These are phyloP conservation scores for Contarinia nasturtii DNA, from an alignment of 1,140 invertebrate genomes.

Conservation along the genomic window DNA sequence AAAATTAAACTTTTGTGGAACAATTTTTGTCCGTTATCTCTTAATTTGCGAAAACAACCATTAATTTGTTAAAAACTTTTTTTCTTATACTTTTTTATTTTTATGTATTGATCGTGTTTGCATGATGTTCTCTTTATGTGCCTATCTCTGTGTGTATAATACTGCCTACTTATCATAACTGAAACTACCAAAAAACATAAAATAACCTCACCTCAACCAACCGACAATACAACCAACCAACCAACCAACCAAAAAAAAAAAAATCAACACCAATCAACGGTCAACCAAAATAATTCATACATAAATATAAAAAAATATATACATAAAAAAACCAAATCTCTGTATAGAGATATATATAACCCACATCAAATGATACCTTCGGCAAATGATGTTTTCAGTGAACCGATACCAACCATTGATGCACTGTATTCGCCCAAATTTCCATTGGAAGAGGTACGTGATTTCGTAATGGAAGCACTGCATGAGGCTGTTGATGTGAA, in stretches of 20 bases:
- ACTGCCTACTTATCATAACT: too few relatives aligned
- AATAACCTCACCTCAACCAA: too few relatives aligned
- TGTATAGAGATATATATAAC: not conserved
- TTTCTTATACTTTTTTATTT: constrained; percentile 4
- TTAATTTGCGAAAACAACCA: too few relatives aligned
- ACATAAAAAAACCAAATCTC: not conserved
- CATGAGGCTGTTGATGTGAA: constrained; percentile 87
- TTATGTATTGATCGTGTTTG: constrained; percentile 9
- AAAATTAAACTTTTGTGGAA: too few relatives aligned
- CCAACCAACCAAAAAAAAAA: too few relatives aligned
- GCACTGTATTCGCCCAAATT: constrained; percentile 84
- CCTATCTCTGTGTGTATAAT: too few relatives aligned
- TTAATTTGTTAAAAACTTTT: not conserved
- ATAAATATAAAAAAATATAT: not conserved
- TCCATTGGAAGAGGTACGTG: constrained; percentile 79
- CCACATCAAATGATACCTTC: constrained; percentile 9
- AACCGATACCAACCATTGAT: constrained; percentile 70
- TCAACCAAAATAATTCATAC: too few relatives aligned
- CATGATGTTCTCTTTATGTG: too few relatives aligned
- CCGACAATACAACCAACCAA: too few relatives aligned
- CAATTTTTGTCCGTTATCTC: too few relatives aligned
- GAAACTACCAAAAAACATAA: too few relatives aligned
- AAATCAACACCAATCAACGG: too few relatives aligned
- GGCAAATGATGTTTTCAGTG: constrained; percentile 36
- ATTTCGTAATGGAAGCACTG: constrained; percentile 87